A percentile compares a stretch with the other conserved stretches of the same genome.
phyloP scores from a whole-genome alignment of 2,113 vertebrate genomes.

The Trachemys scripta region DNA sequence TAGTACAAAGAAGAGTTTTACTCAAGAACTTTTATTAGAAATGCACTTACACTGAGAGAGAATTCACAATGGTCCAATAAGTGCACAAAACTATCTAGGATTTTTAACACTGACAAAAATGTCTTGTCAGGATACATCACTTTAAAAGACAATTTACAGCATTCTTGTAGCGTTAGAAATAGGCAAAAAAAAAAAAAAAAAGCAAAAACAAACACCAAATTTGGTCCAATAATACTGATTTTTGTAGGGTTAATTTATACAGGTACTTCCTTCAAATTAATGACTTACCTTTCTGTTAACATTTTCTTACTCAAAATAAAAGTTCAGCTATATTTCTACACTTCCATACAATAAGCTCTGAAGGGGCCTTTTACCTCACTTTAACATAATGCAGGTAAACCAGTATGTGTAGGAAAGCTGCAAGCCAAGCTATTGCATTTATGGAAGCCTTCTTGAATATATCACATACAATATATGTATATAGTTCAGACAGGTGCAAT shows the following conservation, averaged over 20 bases:
- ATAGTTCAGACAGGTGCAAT: constrained; percentile 83
- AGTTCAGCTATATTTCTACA: constrained; percentile 78
- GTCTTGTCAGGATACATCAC: constrained; percentile 89
- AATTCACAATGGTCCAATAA: constrained; percentile 95
- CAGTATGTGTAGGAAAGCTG: constrained; percentile 79
- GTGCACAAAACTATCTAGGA: constrained; percentile 91
- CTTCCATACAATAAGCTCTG: constrained; percentile 78
- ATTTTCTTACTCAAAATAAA: constrained; percentile 81
- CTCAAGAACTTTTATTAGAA: constrained; percentile 90
- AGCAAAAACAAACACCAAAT: constrained; percentile 82
- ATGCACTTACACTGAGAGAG: constrained; percentile 96
- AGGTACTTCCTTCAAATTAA: constrained; percentile 81
- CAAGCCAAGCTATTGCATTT: constrained; percentile 84
- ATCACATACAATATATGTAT: constrained; percentile 74
- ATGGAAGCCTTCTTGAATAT: constrained; percentile 83
- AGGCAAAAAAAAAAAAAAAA: constrained; percentile 84
- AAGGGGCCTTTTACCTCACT: constrained; percentile 77
- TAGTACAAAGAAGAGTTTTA: constrained; percentile 93
- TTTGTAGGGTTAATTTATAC: constrained; percentile 69
- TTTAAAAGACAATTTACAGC: constrained; percentile 87
- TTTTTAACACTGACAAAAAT: constrained; percentile 91
- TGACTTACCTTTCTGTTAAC: constrained; percentile 75
- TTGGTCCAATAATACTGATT: constrained; percentile 84
- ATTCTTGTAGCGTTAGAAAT: constrained; percentile 89
- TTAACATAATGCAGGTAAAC: constrained; percentile 83